Evolutionary conservation across 2,113 vertebrate genomes (phyloP).

Genomic region (Triplophysa dalaica): DNA sequence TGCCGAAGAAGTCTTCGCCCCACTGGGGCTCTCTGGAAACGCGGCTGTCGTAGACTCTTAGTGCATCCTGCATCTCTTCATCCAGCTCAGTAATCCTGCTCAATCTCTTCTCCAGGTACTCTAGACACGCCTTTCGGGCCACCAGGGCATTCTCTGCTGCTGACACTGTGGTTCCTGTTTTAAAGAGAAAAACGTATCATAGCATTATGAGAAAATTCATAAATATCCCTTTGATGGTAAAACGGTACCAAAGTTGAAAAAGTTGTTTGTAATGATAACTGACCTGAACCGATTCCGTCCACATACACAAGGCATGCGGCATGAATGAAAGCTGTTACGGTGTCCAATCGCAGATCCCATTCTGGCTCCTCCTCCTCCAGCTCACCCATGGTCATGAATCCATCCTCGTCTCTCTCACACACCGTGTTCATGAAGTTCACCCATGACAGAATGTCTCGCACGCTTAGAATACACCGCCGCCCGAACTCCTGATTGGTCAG

Average conservation of each 20-base stretch:
- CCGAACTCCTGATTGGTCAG: slow-evolving; percentile 90
- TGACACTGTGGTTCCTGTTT: slow-evolving; percentile 82
- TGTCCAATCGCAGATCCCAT: slow-evolving; percentile 69
- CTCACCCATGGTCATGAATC: slow-evolving; percentile 68
- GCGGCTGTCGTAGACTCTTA: slow-evolving; percentile 83
- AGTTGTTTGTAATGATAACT: not conserved
- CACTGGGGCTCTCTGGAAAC: slow-evolving; percentile 78
- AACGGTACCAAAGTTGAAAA: not conserved
- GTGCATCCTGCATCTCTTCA: slow-evolving; percentile 76
- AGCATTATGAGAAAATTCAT: not conserved
- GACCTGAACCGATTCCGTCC: slow-evolving; percentile 93
- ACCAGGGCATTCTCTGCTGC: slow-evolving; percentile 72
- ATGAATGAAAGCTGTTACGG: slow-evolving; percentile 85
- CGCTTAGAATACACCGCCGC: slow-evolving; percentile 85
- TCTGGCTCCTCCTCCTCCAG: slow-evolving; percentile 63
- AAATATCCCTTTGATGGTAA: not conserved
- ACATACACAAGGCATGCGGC: slow-evolving; percentile 92
- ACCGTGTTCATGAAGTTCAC: slow-evolving; percentile 89
- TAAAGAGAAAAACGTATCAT: not conserved
- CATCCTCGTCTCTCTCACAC: slow-evolving; percentile 65
- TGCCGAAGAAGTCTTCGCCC: slow-evolving; percentile 84
- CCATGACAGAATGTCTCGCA: slow-evolving; percentile 92
- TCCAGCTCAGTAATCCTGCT: slow-evolving; percentile 75
- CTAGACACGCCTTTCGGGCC: slow-evolving; percentile 82
- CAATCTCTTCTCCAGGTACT: slow-evolving; percentile 80